These are phyloP conservation scores for Nomada lathburiana DNA, from an alignment of 2,888 invertebrate genomes.

Conservation along the genomic window DNA sequence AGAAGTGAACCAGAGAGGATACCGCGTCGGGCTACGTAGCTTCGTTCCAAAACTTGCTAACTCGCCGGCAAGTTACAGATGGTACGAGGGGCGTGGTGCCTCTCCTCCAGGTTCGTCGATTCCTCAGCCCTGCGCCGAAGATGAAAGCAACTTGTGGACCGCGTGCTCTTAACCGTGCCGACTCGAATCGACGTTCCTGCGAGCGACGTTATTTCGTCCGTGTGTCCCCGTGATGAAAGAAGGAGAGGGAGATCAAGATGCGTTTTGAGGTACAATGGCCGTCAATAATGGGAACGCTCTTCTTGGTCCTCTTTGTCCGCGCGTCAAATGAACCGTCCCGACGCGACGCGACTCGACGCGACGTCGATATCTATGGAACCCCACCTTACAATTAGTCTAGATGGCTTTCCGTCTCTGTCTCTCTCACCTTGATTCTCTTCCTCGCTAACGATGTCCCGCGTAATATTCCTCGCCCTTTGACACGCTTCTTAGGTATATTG, in stretches of 20 bases:
- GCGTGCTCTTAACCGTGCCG: not conserved
- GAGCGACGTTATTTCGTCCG: conserved; percentile 26
- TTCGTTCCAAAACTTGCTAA: conserved; percentile 25
- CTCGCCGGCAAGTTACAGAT: conserved; percentile 27
- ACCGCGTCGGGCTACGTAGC: not conserved
- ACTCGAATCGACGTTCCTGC: not conserved
- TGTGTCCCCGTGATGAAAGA: not conserved
- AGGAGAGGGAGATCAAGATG: conserved; percentile 43
- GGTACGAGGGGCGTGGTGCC: conserved; percentile 16
- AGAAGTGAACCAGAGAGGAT: not conserved
- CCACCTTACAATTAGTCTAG: conserved; percentile 49
- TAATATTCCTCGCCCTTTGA: conserved; percentile 68
- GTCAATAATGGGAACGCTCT: conserved; percentile 45
- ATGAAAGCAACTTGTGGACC: conserved; percentile 9
- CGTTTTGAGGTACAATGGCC: conserved; percentile 45
- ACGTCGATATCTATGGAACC: conserved; percentile 37
- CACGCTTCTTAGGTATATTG: conserved; percentile 64
- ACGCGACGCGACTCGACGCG: not conserved
- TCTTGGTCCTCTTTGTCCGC: conserved; percentile 47
- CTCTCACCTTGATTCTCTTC: conserved; percentile 48
- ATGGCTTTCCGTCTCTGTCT: conserved; percentile 26
- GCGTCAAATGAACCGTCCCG: conserved; percentile 52
- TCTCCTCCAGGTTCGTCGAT: conserved; percentile 15
- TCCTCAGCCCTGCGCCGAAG: conserved; percentile 16
- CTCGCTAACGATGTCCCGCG: conserved; percentile 54